Evolutionary conservation across 2,888 invertebrate genomes (phyloP).

Genomic region (Hydraecia micacea): DNA sequence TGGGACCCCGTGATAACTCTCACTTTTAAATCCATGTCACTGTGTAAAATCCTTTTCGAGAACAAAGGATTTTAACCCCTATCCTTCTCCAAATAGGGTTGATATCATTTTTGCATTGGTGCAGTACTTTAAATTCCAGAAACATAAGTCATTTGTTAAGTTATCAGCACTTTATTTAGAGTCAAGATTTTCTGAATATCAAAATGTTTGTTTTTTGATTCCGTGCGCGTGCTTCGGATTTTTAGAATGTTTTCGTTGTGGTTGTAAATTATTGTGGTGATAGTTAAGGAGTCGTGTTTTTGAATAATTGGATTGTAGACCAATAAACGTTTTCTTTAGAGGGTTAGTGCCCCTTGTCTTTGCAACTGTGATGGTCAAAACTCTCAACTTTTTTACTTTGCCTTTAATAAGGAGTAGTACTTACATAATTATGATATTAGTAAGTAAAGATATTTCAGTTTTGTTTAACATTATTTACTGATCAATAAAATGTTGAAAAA

Average conservation of each 20-base stretch:
- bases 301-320: slow-evolving; percentile 32
- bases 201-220: slow-evolving; percentile 78
- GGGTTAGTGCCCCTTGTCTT: slow-evolving; percentile 21
- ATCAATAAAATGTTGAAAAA: no score
- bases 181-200: slow-evolving; percentile 84
- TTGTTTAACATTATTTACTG: background rate
- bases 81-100: slow-evolving; percentile 57
- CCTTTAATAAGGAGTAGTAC: background rate
- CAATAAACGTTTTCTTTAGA: slow-evolving; percentile 27
- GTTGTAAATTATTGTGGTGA: slow-evolving; percentile 72
- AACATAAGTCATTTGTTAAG: slow-evolving; percentile 89
- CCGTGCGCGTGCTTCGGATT: slow-evolving; percentile 75
- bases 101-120: slow-evolving; percentile 48
- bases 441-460: background rate
- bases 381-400: background rate
- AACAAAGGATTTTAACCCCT: slow-evolving; percentile 69
- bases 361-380: background rate
- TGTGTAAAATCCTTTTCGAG: slow-evolving; percentile 69
- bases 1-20: slow-evolving; percentile 90
- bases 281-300: slow-evolving; percentile 66
- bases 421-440: no score
- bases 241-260: slow-evolving; percentile 71
- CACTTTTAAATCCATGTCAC: slow-evolving; percentile 88
- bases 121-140: slow-evolving; percentile 85
- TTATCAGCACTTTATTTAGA: slow-evolving; percentile 90